Evolutionary conservation across 2,797 vertebrate genomes (phyloP), one percentile per base, ranked within the genome.

Genomic region (Semotilus atromaculatus): DNA sequence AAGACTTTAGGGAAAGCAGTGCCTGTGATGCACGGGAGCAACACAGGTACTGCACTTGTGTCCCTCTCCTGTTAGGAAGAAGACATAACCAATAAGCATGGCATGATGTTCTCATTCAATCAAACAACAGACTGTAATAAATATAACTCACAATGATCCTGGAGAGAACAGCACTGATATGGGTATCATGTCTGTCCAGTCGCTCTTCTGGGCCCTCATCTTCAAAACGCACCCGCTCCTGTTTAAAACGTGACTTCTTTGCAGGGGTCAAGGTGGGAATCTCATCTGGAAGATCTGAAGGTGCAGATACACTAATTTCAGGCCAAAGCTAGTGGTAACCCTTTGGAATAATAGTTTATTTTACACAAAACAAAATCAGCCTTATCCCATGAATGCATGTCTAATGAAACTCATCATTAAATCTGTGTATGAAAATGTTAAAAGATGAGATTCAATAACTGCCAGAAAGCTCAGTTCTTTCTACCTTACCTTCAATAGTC

Each of bases 151-250:
- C 98, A 90, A 99, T 93, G 75, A 99, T 99, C 93, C 94, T 97
- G 82, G 95, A 97, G 85, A 99, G 95, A 84, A 99, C 96, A 23
- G 97, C 96, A 80, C 96, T 99, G 94, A 99, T 94, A 87, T 99
- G 98, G 60, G 87, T 91, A 92, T 99, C 98, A 0, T 96, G 95
- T 86, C 81, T 93, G 86, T 97, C 96, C 88, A 99, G 85, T 64
- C 89, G 92, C 80, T 96, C 95, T 40, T 94, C 97, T 0, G 95
- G 90, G 88, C 98, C 96, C 82, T 97, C 96, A 85, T 95, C 92
- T 76, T 96, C 95, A 62, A 97, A 97, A 76, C 85, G 93, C 38
- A 96, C 94, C 19, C 38, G 82, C n/a, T 90, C 89, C 34, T 88
- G 93, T 93, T 95, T 97, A 80, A 96, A 93, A 81, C 95, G 96